Conservation (phyloP, 2,113 vertebrate genomes). For the Crotalus viridis region DNA sequence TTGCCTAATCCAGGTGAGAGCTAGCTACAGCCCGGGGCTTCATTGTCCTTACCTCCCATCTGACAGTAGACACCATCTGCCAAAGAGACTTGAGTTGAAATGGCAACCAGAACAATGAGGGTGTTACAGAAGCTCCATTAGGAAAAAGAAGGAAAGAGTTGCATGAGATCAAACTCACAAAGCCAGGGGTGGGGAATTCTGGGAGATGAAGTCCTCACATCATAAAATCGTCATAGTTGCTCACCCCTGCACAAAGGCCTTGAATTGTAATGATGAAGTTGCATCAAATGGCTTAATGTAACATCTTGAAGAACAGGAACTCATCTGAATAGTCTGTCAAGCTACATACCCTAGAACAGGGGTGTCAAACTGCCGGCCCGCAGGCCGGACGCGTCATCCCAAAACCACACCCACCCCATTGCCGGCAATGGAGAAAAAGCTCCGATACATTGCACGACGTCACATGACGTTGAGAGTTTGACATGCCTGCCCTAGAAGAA, state of each 20-base stretch:
- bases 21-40: not conserved
- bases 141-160: not conserved
- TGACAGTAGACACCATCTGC: not conserved
- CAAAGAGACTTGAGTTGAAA: not conserved
- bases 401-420: too few species aligned
- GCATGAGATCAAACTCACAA: not conserved
- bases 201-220: too few species aligned
- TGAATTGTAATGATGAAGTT: not conserved
- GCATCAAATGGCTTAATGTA: not conserved
- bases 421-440: too few species aligned
- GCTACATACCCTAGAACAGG: not conserved
- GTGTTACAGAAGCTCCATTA: not conserved
- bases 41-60: not conserved
- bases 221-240: too few species aligned
- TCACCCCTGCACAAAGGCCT: not conserved
- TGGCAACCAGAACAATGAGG: too few species aligned
- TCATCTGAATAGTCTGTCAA: not conserved
- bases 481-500: not conserved
- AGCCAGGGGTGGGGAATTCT: too few species aligned
- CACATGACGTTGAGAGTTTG: too few species aligned
- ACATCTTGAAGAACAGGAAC: not conserved
- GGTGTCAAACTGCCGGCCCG: too few species aligned
- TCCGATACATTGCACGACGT: too few species aligned
- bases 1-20: not conserved
- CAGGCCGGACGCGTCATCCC: too few species aligned